Evolutionary conservation across 2,113 vertebrate species (phyloP), one percentile per base, ranked within the genome.

Genomic region (Lasiurus borealis): DNA sequence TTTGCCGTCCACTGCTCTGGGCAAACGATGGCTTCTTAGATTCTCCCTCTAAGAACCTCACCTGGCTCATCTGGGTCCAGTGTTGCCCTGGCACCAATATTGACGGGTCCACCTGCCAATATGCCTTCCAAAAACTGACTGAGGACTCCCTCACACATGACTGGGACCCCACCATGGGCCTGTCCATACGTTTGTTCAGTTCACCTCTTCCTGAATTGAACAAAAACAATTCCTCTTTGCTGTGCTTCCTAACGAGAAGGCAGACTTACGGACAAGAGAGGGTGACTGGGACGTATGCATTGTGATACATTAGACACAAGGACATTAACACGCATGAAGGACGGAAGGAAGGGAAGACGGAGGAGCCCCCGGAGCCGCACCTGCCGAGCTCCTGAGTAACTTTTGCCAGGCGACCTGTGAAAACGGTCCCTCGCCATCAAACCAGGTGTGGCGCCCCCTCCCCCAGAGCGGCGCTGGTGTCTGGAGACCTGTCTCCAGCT

Each of bases 241-340:
- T 71, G 2, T 68, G 15, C 85, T 81, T 85, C 31, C 9, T 50
- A 50, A 91, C 25, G 31, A 91, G 29, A 76, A 72, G 14, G 64
- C 48, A 85, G 34, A 72, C 34, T 66, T 86, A 54, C 10, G 23
- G 36, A 13, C n/a, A 46, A 78, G 71, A 18, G 16, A 4, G n/a
- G 12, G 71, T 23, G 0, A 13, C 1, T 23, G 29, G 64, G 0
- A 13, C 9, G 16, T 34, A 0, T 46, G 40, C 12, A 0, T 7
- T 29, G 31, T 57, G 72, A 8, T 16, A 11, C 1, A 0, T 36
- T 27, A 77, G 80, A 15, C 54, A 8, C 31, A 34, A 0, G 66
- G 83, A 27, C 57, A 11, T 12, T 8, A 6, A 11, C 16, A 46
- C 46, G 34, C 2, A 0, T 27, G 72, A 46, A 54, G 31, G 50